A percentile compares a stretch with the other conserved stretches of the same genome.
phyloP scores from a whole-genome alignment of 2,797 vertebrate species.

The Neopelma chrysocephalum region DNA sequence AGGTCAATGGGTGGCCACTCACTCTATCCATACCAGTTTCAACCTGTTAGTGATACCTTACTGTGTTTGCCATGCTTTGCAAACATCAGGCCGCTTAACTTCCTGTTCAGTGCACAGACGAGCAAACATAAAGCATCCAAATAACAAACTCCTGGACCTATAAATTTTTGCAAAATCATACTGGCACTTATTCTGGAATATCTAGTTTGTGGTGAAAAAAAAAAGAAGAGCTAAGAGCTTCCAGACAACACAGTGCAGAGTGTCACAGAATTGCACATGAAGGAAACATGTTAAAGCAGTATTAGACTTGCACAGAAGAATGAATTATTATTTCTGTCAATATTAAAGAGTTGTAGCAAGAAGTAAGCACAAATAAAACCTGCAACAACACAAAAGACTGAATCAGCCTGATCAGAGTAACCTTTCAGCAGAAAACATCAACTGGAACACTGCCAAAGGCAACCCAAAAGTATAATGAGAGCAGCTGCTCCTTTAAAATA shows the following conservation, averaged over 20 bases:
- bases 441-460: not conserved
- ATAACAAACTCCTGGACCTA: not conserved
- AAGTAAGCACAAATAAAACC: not conserved
- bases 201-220: not conserved
- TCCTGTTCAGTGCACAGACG: not conserved
- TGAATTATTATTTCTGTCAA: not conserved
- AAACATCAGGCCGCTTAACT: not conserved
- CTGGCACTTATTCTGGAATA: not conserved
- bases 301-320: not conserved
- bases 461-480: not conserved
- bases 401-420: not conserved
- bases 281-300: not conserved
- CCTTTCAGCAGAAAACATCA: not conserved
- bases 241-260: not conserved
- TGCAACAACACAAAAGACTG: not conserved
- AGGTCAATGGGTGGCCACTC: not conserved
- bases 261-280: not conserved
- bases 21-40: not conserved
- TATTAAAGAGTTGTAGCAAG: not conserved
- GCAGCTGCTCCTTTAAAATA: not conserved
- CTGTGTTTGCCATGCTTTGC: not conserved
- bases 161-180: not conserved
- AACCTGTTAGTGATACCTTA: not conserved
- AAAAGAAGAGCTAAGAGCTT: not conserved
- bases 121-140: not conserved